Evolutionary conservation across 2,888 invertebrate species (phyloP).

Genomic region (Caenorhabditis sp.): DNA sequence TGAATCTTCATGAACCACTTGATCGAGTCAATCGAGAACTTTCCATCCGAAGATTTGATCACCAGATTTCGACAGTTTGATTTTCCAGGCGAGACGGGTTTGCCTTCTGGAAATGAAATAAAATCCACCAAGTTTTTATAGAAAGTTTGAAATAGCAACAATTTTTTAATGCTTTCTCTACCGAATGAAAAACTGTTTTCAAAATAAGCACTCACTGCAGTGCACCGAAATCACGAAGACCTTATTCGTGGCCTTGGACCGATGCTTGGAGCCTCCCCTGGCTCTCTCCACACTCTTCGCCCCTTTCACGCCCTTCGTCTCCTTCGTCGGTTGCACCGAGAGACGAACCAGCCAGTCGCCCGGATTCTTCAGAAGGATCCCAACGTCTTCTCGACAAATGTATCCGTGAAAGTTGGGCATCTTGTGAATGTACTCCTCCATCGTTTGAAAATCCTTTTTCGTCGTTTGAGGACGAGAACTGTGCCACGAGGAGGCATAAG

Average conservation of each 20-base stretch:
- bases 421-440: conserved; percentile 14
- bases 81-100: conserved; percentile 20
- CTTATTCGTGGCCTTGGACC: background rate
- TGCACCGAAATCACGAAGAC: conserved; percentile 34
- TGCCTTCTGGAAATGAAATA: conserved; percentile 26
- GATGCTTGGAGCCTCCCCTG: too few species aligned
- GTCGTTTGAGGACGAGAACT: background rate
- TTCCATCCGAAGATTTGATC: conserved; percentile 23
- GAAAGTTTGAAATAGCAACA: too few species aligned
- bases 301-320: background rate
- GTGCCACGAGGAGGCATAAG: background rate
- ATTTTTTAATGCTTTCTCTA: too few species aligned
- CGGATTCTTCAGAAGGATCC: conserved; percentile 20
- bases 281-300: conserved; percentile 7
- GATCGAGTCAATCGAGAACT: conserved; percentile 27
- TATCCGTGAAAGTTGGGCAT: conserved; percentile 51
- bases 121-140: too few species aligned
- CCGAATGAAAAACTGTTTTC: too few species aligned
- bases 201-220: conserved; percentile 32
- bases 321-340: conserved; percentile 18
- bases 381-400: conserved; percentile 39
- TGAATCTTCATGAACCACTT: conserved; percentile 33
- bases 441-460: conserved; percentile 15
- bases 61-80: conserved; percentile 22
- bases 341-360: conserved; percentile 49